Conservation (phyloP, 2,888 invertebrate species). For the Spilarctia lutea region DNA sequence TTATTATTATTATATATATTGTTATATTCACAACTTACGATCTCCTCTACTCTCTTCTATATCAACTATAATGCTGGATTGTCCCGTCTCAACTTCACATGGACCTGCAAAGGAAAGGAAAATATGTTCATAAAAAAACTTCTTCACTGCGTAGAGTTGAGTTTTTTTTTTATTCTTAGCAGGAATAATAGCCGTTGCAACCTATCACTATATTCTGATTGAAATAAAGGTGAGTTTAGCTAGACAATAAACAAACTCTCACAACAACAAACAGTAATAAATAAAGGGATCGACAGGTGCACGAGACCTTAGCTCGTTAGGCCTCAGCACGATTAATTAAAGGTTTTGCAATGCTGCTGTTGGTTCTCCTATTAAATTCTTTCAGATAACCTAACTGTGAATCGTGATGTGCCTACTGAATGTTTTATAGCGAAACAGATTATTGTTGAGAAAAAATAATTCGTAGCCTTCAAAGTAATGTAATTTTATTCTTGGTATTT, state of each 20-base stretch:
- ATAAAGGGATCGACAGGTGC: constrained; percentile 69
- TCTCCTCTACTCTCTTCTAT: constrained; percentile 95
- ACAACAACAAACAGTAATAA: constrained; percentile 65
- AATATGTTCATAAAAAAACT: background rate
- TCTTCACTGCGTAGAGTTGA: background rate
- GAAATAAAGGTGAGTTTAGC: constrained; percentile 45
- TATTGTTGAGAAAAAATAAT: background rate
- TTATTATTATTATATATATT: background rate
- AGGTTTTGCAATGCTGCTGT: constrained; percentile 54
- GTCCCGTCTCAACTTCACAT: constrained; percentile 95
- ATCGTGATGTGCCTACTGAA: constrained; percentile 20
- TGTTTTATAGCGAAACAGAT: background rate
- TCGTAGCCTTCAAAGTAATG: background rate
- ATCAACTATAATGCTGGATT: constrained; percentile 95
- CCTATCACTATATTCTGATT: constrained; percentile 27
- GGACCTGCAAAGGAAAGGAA: constrained; percentile 70
- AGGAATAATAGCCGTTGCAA: constrained; percentile 35
- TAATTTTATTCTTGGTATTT: background rate
- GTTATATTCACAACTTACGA: constrained; percentile 88
- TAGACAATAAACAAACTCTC: constrained; percentile 49
- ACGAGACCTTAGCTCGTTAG: constrained; percentile 63
- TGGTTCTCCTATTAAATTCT: constrained; percentile 50
- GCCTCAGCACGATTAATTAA: constrained; percentile 64
- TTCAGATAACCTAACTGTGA: constrained; percentile 40
- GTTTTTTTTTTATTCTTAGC: constrained; percentile 11